phyloP scores from a whole-genome alignment of 1,140 invertebrate genomes.

The Paramacrobiotus metropolitanus region DNA sequence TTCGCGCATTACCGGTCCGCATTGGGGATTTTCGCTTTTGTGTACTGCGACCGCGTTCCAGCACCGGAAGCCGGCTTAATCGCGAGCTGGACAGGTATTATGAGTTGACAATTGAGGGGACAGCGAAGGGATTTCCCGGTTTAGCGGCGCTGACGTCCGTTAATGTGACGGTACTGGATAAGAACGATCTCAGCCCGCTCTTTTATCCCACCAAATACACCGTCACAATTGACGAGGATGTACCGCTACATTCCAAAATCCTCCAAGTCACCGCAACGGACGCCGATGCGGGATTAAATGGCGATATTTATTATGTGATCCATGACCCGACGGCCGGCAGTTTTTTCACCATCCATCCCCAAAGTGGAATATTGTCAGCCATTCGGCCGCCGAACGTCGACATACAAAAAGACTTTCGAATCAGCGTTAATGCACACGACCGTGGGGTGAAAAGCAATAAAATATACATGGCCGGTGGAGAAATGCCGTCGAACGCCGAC shows the following conservation, averaged over 20 bases:
- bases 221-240: conserved; percentile 64
- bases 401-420: conserved; percentile 29
- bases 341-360: conserved; percentile 70
- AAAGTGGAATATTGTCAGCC: conserved; percentile 30
- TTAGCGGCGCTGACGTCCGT: conserved; percentile 47
- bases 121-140: conserved; percentile 24
- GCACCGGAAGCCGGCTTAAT: conserved; percentile 59
- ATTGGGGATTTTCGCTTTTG: conserved; percentile 86
- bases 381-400: conserved; percentile 11
- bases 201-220: conserved; percentile 69
- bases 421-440: conserved; percentile 57
- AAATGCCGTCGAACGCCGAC: conserved; percentile 28
- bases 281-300: conserved; percentile 74
- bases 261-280: conserved; percentile 49
- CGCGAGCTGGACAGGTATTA: conserved; percentile 65
- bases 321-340: conserved; percentile 49
- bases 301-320: conserved; percentile 86
- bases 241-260: conserved; percentile 41
- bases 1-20: conserved; percentile 60
- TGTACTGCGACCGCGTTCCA: conserved; percentile 55
- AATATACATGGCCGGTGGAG: not conserved
- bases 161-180: conserved; percentile 53
- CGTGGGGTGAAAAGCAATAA: conserved; percentile 34
- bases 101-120: conserved; percentile 50
- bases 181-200: conserved; percentile 70